phyloP scores from a whole-genome alignment of 2,797 vertebrate species.

The Poeciliopsis presidionis region DNA sequence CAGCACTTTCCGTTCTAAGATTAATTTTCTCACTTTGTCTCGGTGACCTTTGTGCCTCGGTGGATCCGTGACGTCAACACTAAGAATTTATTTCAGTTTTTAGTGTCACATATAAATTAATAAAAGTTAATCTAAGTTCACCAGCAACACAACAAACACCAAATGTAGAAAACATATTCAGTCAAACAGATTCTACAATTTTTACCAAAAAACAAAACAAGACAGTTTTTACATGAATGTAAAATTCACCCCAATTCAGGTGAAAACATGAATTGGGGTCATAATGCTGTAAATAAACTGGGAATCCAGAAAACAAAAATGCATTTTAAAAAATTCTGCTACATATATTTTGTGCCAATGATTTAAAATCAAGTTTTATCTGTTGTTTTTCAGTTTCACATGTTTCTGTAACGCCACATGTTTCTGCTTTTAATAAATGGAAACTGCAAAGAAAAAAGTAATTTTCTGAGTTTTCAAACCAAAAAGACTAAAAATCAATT shows the following conservation, averaged over 20 bases:
- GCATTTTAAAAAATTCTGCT: not conserved
- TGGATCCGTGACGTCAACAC: not conserved
- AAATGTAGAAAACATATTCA: constrained; percentile 70
- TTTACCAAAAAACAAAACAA: constrained; percentile 17
- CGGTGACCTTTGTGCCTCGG: not conserved
- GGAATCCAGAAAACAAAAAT: not conserved
- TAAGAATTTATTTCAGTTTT: not conserved
- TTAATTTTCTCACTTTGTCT: not conserved
- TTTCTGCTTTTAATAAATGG: not conserved
- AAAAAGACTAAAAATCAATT: not conserved
- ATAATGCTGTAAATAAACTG: not conserved
- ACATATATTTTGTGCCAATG: not conserved
- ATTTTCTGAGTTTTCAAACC: not conserved
- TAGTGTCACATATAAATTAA: constrained; percentile 60
- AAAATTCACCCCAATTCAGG: no score
- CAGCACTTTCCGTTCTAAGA: not conserved
- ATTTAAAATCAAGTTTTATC: not conserved
- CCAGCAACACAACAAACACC: constrained; percentile 29
- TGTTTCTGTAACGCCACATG: not conserved
- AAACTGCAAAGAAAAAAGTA: not conserved
- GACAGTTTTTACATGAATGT: constrained; percentile 42
- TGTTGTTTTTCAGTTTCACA: not conserved
- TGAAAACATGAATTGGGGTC: not conserved
- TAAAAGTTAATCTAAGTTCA: constrained; percentile 33
- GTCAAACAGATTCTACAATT: constrained; percentile 34